Evolutionary conservation across 2,888 invertebrate species (phyloP).

Genomic region (Heliothis peltigera): DNA sequence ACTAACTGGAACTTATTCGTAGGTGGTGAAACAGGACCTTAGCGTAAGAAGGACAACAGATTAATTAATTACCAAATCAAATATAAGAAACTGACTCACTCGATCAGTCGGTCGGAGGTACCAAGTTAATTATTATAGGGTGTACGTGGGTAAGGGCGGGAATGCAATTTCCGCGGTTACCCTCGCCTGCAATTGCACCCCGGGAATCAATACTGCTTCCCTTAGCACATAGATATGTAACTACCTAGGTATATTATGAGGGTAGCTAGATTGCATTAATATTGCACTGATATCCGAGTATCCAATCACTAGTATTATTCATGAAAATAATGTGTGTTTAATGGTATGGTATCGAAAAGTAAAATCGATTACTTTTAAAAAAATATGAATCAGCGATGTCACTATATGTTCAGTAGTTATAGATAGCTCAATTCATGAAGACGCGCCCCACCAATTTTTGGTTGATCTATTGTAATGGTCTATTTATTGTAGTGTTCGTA

Average conservation of each 20-base stretch:
- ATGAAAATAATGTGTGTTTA: no score
- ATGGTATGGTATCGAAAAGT: no score
- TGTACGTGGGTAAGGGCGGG: slow-evolving; percentile 24
- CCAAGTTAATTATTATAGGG: slow-evolving; percentile 24
- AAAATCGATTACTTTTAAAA: no score
- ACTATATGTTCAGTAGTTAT: no score
- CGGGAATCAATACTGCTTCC: slow-evolving; percentile 39
- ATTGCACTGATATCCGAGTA: slow-evolving; percentile 28
- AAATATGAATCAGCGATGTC: no score
- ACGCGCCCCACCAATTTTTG: no score
- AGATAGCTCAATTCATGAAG: no score
- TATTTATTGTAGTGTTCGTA: no score
- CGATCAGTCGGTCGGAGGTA: slow-evolving; percentile 18
- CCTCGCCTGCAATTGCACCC: slow-evolving; percentile 34
- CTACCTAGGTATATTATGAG: slow-evolving; percentile 10
- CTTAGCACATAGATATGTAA: not conserved
- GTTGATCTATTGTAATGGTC: no score
- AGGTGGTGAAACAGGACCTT: no score
- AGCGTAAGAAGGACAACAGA: slow-evolving; percentile 3
- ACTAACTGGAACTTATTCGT: no score
- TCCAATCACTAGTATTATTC: no score
- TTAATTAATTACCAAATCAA: slow-evolving; percentile 15
- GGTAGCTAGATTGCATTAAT: slow-evolving; percentile 31
- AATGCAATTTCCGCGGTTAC: slow-evolving; percentile 52
- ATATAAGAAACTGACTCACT: slow-evolving; percentile 9